Evolutionary conservation across 2,113 vertebrate species (phyloP).

Genomic region (Puntigrus tetrazona): DNA sequence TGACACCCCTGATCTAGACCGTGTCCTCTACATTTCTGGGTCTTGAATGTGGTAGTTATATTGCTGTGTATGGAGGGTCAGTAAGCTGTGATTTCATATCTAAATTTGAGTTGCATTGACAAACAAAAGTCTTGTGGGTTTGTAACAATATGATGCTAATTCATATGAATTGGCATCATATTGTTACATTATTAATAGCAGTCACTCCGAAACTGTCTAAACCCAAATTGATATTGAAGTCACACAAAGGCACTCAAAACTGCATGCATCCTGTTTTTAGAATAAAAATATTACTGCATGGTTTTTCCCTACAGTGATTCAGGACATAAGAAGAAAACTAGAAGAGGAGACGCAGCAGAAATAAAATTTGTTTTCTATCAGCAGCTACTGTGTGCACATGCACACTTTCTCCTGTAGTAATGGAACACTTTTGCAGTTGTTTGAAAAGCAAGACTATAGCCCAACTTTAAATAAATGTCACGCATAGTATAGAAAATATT

Average conservation of each 20-base stretch:
- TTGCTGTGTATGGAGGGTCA: no score
- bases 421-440: background rate
- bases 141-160: no score
- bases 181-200: no score
- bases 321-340: constrained; percentile 48
- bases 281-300: background rate
- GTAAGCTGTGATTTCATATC: no score
- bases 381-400: background rate
- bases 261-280: background rate
- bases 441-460: background rate
- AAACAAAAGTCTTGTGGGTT: no score
- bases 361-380: background rate
- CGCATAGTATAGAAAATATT: constrained; percentile 27
- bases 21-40: no score
- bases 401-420: background rate
- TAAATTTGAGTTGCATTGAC: no score
- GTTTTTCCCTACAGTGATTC: constrained; percentile 41
- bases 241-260: background rate
- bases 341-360: constrained; percentile 47
- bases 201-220: no score
- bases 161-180: no score
- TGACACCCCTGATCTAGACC: no score
- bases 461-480: background rate
- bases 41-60: no score
- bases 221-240: no score